A percentile compares a stretch with the other conserved stretches of the same genome.
These are phyloP conservation scores for Ictalurus punctatus DNA, from an alignment of 2,113 vertebrate species.

Conservation along the genomic window DNA sequence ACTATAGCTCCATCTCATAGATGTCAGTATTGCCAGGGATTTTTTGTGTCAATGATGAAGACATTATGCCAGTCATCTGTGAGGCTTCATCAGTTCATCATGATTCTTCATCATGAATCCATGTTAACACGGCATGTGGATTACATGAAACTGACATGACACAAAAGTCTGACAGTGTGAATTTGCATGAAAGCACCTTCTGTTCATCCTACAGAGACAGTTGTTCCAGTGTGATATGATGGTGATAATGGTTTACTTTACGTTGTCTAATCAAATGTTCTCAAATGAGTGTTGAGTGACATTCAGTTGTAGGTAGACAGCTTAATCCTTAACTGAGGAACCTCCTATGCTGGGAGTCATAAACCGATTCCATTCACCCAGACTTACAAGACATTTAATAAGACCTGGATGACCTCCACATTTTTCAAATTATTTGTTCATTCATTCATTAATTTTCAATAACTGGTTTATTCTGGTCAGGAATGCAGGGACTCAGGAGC, in stretches of 20 bases:
- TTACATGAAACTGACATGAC: not conserved
- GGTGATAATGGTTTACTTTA: not conserved
- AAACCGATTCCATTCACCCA: not conserved
- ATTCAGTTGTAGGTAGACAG: not conserved
- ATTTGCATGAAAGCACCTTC: not conserved
- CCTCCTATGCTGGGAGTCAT: not conserved
- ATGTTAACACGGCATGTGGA: not conserved
- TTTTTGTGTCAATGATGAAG: not conserved
- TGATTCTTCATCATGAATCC: not conserved
- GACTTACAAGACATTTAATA: not conserved
- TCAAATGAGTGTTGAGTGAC: not conserved
- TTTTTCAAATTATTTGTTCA: not conserved
- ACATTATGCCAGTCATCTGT: not conserved
- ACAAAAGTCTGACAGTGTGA: constrained; percentile 1
- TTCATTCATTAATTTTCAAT: not conserved
- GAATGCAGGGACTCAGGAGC: not conserved
- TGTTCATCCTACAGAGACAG: not conserved
- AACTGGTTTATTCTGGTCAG: not conserved
- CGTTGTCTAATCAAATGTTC: not conserved
- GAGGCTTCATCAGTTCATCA: not conserved
- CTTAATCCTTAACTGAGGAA: not conserved
- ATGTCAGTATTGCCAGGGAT: not conserved
- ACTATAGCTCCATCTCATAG: not conserved
- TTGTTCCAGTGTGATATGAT: not conserved
- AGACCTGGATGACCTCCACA: not conserved